A percentile compares a stretch with the other conserved stretches of the same genome.
Evolutionary conservation across 2,888 invertebrate genomes (phyloP).

Genomic region (Unio delphinus): DNA sequence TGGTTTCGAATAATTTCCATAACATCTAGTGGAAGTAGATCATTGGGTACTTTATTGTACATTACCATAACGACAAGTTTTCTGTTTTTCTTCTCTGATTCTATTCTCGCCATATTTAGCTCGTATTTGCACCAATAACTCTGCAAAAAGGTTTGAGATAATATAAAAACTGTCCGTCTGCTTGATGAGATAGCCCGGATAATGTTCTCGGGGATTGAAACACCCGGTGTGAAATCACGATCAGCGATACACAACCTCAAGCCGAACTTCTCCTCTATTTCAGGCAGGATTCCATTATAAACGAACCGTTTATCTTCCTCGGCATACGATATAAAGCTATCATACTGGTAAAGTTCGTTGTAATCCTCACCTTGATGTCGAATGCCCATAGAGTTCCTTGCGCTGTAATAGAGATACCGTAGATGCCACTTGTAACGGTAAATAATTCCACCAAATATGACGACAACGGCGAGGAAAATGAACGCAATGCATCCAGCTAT

Average conservation of each 20-base stretch:
- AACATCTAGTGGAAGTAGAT: slow-evolving; percentile 12
- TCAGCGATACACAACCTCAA: slow-evolving; percentile 23
- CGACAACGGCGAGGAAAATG: slow-evolving; percentile 7
- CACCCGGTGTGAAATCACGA: slow-evolving; percentile 22
- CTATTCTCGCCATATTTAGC: slow-evolving; percentile 30
- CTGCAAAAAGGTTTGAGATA: slow-evolving; percentile 17
- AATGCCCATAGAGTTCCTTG: slow-evolving; percentile 12
- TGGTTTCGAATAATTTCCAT: slow-evolving; percentile 10
- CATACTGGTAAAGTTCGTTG: slow-evolving; percentile 11
- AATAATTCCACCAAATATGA: slow-evolving; percentile 9
- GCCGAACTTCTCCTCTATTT: slow-evolving; percentile 16
- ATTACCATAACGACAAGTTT: slow-evolving; percentile 18
- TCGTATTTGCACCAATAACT: slow-evolving; percentile 36
- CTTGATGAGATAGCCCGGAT: slow-evolving; percentile 21
- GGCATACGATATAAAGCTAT: slow-evolving; percentile 29
- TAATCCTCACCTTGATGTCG: slow-evolving; percentile 1
- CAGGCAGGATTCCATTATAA: slow-evolving; percentile 9
- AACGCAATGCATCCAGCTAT: slow-evolving; percentile 4
- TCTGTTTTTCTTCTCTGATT: slow-evolving; percentile 15
- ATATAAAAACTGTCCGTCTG: slow-evolving; percentile 19
- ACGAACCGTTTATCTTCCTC: slow-evolving; percentile 18
- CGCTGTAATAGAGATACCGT: slow-evolving; percentile 25
- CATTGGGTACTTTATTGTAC: slow-evolving; percentile 5
- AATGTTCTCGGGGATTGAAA: slow-evolving; percentile 25
- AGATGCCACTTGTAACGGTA: slow-evolving; percentile 24